These are phyloP conservation scores for Tragulus kanchil DNA, from an alignment of 2,113 vertebrate genomes.

Conservation along the genomic window DNA sequence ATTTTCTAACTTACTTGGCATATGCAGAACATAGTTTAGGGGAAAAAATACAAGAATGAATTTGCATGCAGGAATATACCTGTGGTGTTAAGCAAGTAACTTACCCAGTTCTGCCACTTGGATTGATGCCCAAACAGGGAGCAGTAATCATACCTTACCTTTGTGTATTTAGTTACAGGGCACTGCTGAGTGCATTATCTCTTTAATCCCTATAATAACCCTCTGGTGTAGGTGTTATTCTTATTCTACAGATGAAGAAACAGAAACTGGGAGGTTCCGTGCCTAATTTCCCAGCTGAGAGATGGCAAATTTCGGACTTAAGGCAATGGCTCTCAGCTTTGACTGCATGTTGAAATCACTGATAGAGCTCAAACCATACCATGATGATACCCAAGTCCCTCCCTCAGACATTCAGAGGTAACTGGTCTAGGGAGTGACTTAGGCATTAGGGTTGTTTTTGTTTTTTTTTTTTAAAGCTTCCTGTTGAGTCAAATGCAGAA, in stretches of 20 bases:
- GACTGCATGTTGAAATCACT: neutral
- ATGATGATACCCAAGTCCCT: neutral
- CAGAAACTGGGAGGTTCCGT: conserved; percentile 50
- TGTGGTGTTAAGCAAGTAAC: conserved; percentile 57
- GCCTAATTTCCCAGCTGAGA: conserved; percentile 45
- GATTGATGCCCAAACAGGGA: conserved; percentile 18
- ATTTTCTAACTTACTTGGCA: conserved; percentile 5
- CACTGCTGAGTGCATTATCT: conserved; percentile 29
- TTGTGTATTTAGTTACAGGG: conserved; percentile 65
- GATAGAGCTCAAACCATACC: neutral
- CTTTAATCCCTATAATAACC: conserved; percentile 73
- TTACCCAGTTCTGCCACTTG: conserved; percentile 64
- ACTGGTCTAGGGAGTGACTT: neutral
- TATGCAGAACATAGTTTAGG: conserved; percentile 47
- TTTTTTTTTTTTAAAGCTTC: neutral
- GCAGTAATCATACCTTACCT: conserved; percentile 68
- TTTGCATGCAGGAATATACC: conserved; percentile 38
- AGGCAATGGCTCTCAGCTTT: neutral
- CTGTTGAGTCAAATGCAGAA: neutral
- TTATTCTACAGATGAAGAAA: conserved; percentile 68
- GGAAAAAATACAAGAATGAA: conserved; percentile 26
- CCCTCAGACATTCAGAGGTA: neutral
- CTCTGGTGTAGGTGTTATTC: conserved; percentile 56
- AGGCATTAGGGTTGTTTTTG: neutral
- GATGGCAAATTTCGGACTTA: conserved; percentile 26